Evolutionary conservation across 2,888 invertebrate species (phyloP).

Genomic region (Lottia gigantea): DNA sequence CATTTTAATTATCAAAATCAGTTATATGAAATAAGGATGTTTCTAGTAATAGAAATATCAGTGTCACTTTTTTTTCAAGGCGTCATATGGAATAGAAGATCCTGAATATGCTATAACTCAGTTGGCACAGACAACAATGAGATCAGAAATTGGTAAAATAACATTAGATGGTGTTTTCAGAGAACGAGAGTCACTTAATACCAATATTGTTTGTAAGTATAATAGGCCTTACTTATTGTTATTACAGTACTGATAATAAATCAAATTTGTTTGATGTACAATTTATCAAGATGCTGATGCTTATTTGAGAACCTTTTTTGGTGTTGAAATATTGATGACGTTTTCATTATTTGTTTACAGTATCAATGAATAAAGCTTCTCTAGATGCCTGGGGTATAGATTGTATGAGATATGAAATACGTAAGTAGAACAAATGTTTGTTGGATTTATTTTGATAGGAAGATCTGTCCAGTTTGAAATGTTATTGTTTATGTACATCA

Average conservation of each 20-base stretch:
- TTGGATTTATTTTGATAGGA: no score
- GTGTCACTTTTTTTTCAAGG: constrained; percentile 69
- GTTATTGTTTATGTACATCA: no score
- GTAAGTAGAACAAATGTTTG: constrained; percentile 70
- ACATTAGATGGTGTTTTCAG: constrained; percentile 94
- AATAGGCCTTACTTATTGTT: no score
- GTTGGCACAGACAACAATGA: constrained; percentile 99
- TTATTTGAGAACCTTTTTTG: neutral
- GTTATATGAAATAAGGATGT: no score
- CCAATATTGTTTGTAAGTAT: constrained; percentile 81
- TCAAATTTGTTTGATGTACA: no score
- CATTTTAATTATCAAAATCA: no score
- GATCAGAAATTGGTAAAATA: constrained; percentile 98
- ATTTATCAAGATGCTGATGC: no score
- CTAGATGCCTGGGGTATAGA: constrained; percentile 95
- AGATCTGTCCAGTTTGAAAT: no score
- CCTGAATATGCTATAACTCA: constrained; percentile 99
- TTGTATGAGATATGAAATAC: constrained; percentile 94
- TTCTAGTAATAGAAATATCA: no score
- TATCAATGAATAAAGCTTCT: constrained; percentile 96
- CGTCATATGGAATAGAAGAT: constrained; percentile 98
- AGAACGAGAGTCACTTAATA: constrained; percentile 95
- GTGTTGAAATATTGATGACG: neutral
- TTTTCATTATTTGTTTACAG: constrained; percentile 63
- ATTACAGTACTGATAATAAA: no score